Evolutionary conservation across 1,140 invertebrate genomes (phyloP), one percentile per base, ranked within the genome.

Genomic region (Neuroterus valhalla): DNA sequence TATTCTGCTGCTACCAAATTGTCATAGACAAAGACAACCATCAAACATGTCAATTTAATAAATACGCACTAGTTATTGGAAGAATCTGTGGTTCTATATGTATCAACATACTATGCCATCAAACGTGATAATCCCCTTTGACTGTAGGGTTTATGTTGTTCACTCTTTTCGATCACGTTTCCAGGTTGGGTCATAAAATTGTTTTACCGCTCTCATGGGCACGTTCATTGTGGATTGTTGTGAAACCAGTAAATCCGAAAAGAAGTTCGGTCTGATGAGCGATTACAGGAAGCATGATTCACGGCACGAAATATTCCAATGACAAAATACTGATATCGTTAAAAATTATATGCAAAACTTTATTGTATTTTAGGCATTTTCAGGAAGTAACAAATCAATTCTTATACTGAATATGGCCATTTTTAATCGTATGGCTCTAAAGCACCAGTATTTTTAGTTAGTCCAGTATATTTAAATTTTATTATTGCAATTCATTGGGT

Each of bases 151-250:
- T 23, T 62, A 62, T 62, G 23, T n/a, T 26, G 26, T 26, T 62
- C 15, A 62, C 55, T 6, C 21, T 38, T 62, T 66, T 72, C 72
- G 42, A 68, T 72, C 19, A 62, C 45, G 26, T 71, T 71, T 68
- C 69, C 74, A 46, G 26, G 23, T n/a, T 55, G 66, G 48, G 19
- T 71, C 42, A 50, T 76, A 76, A 72, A 72, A 69, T 55, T 69
- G 67, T 66, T 76, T 72, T 69, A 76, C 68, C 17, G 31, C 26
- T 31, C 50, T 68, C 71, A 62, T 42, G 50, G 67, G 74, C 48
- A 71, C 55, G 43, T 55, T 19, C 38, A 23, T 75, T 48, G 70
- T 75, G 38, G 44, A 75, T 62, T 68, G 66, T 67, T 66, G 26
- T 55, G 31, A 42, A 46, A 55, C 43, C 45, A 21, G 45, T 14